Base-by-base conservation (phyloP, 2,797 vertebrate genomes). In the Champsocephalus gunnari region DNA sequence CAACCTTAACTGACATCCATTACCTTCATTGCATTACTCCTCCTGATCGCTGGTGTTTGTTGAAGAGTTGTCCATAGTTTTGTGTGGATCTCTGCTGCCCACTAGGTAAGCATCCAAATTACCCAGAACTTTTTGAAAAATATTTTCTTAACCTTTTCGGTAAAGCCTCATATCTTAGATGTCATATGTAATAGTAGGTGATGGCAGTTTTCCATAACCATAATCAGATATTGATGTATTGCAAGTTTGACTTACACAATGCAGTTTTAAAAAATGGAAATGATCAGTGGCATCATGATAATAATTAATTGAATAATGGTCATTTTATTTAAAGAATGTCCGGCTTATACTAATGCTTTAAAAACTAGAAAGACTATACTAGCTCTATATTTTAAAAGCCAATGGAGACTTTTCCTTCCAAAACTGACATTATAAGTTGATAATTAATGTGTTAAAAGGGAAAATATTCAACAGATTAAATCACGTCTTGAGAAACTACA, bases 1-100 rank as follows among this genome's bases (percentile, higher is more conserved):
- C 89, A 85, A 80, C 74, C 81, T 38, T 51, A 71, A 78, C 78
- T 84, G 83, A 90, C 86, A 86, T 91, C 83, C 72, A 91, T 90
- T 88, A 84, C 75, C 69, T 83, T 80, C 59, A 50, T 63, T 58
- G 82, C 77, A 76, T 44, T 55, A 49, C 83, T 90, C 74, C 66
- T 84, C 83, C 83, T 73, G 65, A 79, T 83, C 56, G 80, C 73
- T 75, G 75, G 38, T 79, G 77, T 86, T 85, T 83, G 82, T 68
- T 61, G 74, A 59, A 71, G 50, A 60, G 41, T 38, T 71, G 49
- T 68, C 43, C 12, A 32, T 9, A 2, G 67, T 59, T 57, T 69
- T 66, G 38, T 74, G 71, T 58, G 66, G 32, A 55, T 83, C 57
- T 81, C 21, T 85, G 53, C 59, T 68, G 32, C 38, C 3, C 49